phyloP scores from a whole-genome alignment of 2,797 vertebrate species.

The Salarias fasciatus region DNA sequence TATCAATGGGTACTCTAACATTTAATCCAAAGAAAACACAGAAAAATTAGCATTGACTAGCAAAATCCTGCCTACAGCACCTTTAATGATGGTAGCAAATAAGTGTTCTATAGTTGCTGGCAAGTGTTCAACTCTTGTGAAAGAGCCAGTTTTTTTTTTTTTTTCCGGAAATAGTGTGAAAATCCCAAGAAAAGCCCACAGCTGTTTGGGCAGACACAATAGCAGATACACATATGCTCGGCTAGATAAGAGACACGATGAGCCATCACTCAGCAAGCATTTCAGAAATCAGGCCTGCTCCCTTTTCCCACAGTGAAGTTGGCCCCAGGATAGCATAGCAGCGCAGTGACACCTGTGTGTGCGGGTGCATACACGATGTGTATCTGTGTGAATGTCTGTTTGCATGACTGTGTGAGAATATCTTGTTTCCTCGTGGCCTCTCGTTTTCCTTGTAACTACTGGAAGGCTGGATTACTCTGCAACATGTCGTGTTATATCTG shows the following conservation, averaged over 20 bases:
- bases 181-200: constrained; percentile 7
- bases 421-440: constrained; percentile 6
- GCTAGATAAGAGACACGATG: constrained; percentile 58
- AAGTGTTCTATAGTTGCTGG: no score
- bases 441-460: constrained; percentile 9
- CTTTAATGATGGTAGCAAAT: no score
- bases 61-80: no score
- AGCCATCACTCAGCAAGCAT: constrained; percentile 65
- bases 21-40: no score
- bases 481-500: constrained; percentile 19
- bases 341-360: constrained; percentile 63
- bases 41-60: no score
- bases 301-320: constrained; percentile 72
- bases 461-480: neutral
- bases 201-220: constrained; percentile 51
- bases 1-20: no score
- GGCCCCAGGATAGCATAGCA: constrained; percentile 70
- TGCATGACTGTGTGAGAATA: constrained; percentile 19
- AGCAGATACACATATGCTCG: constrained; percentile 25
- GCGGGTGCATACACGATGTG: constrained; percentile 44
- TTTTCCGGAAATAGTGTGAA: constrained; percentile 13
- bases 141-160: neutral
- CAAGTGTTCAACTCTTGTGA: no score
- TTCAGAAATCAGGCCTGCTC: constrained; percentile 54
- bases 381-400: constrained; percentile 22